Evolutionary conservation across 2,888 invertebrate genomes (phyloP).

Genomic region (Willowsia nigromaculata): DNA sequence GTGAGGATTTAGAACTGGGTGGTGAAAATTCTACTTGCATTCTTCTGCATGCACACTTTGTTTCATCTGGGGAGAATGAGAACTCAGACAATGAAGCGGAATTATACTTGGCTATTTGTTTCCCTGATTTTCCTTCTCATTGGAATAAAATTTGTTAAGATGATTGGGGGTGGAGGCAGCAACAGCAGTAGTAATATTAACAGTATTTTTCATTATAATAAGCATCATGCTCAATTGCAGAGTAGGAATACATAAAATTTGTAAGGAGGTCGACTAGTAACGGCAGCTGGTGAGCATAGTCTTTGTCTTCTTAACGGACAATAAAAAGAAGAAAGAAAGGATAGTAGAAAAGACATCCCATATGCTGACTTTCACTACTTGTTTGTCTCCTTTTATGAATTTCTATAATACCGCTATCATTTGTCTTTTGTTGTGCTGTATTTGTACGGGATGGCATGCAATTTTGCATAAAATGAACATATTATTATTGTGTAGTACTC

Average conservation of each 20-base stretch:
- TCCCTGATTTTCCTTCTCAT: slow-evolving; percentile 31
- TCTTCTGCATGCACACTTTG: slow-evolving; percentile 5
- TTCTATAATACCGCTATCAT: background rate
- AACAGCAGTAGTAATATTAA: background rate
- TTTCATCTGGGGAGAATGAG: background rate
- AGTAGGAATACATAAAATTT: slow-evolving; percentile 24
- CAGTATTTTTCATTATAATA: background rate
- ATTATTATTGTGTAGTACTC: slow-evolving; percentile 39
- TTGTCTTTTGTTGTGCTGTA: background rate
- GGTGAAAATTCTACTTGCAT: background rate
- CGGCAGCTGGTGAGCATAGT: background rate
- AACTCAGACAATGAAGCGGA: background rate
- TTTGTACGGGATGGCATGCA: slow-evolving; percentile 30
- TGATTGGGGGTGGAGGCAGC: background rate
- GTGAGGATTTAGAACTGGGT: background rate
- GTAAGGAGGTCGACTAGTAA: slow-evolving; percentile 3
- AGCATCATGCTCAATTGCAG: background rate
- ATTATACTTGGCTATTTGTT: slow-evolving; percentile 10
- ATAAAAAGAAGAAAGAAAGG: background rate
- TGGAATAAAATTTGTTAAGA: slow-evolving; percentile 38
- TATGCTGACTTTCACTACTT: background rate
- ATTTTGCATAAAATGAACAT: slow-evolving; percentile 40
- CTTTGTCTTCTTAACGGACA: background rate
- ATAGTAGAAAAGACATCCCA: background rate
- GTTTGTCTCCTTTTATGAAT: background rate